phyloP scores from a whole-genome alignment of 2,888 invertebrate species.

The Fabriciana adippe region DNA sequence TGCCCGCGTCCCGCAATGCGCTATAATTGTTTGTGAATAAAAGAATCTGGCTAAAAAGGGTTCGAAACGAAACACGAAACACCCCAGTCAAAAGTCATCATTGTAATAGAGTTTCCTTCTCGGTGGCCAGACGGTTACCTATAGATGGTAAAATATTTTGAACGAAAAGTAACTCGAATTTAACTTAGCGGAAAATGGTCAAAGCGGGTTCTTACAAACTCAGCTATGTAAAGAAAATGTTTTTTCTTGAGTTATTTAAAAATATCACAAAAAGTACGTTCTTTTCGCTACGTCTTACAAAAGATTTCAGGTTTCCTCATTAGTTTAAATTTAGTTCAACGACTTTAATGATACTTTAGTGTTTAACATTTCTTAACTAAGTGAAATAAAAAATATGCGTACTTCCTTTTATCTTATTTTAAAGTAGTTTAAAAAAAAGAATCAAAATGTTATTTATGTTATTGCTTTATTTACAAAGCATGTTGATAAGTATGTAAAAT shows the following conservation, averaged over 20 bases:
- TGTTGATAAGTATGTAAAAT: too few species aligned
- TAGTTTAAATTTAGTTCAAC: slow-evolving; percentile 65
- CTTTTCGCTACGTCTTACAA: slow-evolving; percentile 59
- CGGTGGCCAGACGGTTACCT: slow-evolving; percentile 52
- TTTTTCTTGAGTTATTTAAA: slow-evolving; percentile 65
- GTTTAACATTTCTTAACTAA: slow-evolving; percentile 8
- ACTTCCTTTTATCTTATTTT: not conserved
- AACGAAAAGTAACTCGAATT: slow-evolving; percentile 79
- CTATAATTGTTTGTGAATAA: slow-evolving; percentile 70
- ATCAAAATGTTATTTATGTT: too few species aligned
- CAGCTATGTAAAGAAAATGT: slow-evolving; percentile 64
- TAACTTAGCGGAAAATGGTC: slow-evolving; percentile 71
- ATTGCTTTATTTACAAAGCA: too few species aligned
- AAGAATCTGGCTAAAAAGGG: slow-evolving; percentile 60
- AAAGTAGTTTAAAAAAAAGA: not conserved
- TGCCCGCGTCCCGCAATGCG: slow-evolving; percentile 59
- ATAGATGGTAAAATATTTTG: slow-evolving; percentile 75
- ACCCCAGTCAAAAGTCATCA: slow-evolving; percentile 67
- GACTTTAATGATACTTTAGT: slow-evolving; percentile 63
- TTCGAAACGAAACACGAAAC: slow-evolving; percentile 53
- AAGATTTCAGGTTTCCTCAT: slow-evolving; percentile 55
- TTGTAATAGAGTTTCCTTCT: slow-evolving; percentile 74
- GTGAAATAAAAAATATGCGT: not conserved
- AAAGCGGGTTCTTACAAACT: slow-evolving; percentile 52
- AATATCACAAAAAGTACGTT: slow-evolving; percentile 50